Evolutionary conservation across 2,797 vertebrate species (phyloP), one percentile per base, ranked within the genome.

Genomic region (Microhierax caerulescens): DNA sequence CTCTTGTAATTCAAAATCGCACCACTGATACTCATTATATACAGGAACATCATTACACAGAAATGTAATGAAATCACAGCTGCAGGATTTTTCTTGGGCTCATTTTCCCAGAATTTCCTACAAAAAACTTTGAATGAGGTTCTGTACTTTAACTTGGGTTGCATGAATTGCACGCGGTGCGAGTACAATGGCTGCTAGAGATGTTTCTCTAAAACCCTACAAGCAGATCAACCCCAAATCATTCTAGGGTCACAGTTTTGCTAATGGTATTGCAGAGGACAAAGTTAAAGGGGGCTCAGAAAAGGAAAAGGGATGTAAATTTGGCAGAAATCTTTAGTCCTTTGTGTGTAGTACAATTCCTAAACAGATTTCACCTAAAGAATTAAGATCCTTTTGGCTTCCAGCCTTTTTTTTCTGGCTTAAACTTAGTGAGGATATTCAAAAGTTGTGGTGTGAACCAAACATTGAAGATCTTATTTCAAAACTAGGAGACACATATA

Each of bases 341-440:
- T 83, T 50, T 56, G 2, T 84, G 15, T 65, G 54, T 12, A 39
- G 10, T 64, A 56, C 59, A 30, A 59, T 83, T 80, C 30, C 64
- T 93, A 88, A 95, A 91, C 30, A 84, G 73, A 93, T 84, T 88
- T 88, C 73, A 88, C 21, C 1, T 9, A 39, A 10, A 73, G 50
- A 91, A 83, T 89, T 88, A 85, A 53, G 54, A 70, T 14, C 12
- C 15, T 81, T 87, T 65, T 51, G 41, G 45, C 43, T 88, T 93
- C 13, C 16, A 80, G 39, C 4, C 5, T 2, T 87, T 47, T 76
- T 84, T 48, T 50, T 65, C 54, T 80, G 5, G 7, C 32, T 61
- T 92, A 91, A 68, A 72, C 7, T 95, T 74, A 59, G 22, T 65
- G 8, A 80, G 41, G 21, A 48, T 79, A 73, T 23, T 83, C 45